These are phyloP conservation scores for Melanogrammus aeglefinus DNA, from an alignment of 2,797 vertebrate genomes.

Conservation along the genomic window DNA sequence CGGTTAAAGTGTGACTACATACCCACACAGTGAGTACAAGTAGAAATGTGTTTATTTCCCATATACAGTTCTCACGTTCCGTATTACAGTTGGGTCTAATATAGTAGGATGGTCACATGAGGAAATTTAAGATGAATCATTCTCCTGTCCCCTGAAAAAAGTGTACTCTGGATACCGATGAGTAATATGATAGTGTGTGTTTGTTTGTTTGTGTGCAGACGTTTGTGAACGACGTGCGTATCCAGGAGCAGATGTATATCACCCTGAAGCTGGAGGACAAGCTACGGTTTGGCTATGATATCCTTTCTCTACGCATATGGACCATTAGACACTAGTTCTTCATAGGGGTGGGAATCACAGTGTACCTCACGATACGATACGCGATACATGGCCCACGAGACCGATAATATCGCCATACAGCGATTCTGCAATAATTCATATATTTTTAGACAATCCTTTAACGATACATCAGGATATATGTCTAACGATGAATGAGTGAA, in stretches of 20 bases:
- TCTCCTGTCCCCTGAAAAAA: no score
- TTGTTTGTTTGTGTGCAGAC: constrained; percentile 76
- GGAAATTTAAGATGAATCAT: no score
- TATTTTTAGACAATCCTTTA: no score
- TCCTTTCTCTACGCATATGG: constrained; percentile 75
- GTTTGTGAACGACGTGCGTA: constrained; percentile 96
- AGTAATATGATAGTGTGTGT: not conserved
- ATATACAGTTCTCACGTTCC: not conserved
- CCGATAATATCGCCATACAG: no score
- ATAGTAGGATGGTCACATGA: not conserved
- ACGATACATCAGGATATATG: no score
- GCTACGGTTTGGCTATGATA: constrained; percentile 99
- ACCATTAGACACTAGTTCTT: not conserved
- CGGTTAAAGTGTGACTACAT: not conserved
- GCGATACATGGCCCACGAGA: no score
- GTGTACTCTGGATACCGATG: no score
- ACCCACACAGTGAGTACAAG: not conserved
- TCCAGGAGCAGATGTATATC: constrained; percentile 97
- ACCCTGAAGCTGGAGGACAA: constrained; percentile 97
- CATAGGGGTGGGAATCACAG: not conserved
- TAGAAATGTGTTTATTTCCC: not conserved
- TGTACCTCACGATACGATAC: no score
- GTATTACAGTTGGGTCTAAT: not conserved
- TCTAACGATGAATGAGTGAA: no score
- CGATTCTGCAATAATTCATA: no score